Conservation (phyloP, 2,113 vertebrate species). For the Morone saxatilis region DNA sequence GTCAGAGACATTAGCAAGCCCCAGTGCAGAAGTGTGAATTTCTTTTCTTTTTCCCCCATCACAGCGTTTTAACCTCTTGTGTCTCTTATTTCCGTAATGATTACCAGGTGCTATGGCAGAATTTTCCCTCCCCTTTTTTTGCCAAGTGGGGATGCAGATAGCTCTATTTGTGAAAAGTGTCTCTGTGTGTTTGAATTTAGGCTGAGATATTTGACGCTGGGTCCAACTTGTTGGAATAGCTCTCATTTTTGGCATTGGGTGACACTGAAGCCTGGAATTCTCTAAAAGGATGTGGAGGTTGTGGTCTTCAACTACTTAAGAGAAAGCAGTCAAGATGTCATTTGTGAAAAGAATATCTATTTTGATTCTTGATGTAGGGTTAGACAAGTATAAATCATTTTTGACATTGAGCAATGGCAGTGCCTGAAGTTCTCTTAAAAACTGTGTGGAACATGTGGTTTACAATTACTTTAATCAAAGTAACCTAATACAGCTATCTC, state of each 20-base stretch:
- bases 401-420: conserved; percentile 38
- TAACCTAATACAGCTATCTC: conserved; percentile 18
- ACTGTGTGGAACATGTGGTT: conserved; percentile 28
- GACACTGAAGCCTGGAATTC: conserved; percentile 56
- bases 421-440: background rate
- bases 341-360: conserved; percentile 47
- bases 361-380: conserved; percentile 39
- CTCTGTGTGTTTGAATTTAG: conserved; percentile 81
- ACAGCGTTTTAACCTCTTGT: conserved; percentile 82
- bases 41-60: conserved; percentile 82
- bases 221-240: conserved; percentile 66
- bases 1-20: conserved; percentile 95
- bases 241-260: conserved; percentile 64
- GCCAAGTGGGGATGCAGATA: conserved; percentile 78
- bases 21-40: conserved; percentile 88
- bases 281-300: conserved; percentile 53
- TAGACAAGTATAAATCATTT: conserved; percentile 41
- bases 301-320: conserved; percentile 39
- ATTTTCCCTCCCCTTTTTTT: conserved; percentile 70
- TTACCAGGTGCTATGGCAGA: conserved; percentile 80
- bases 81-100: conserved; percentile 85
- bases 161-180: conserved; percentile 81
- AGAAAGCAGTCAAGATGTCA: conserved; percentile 47
- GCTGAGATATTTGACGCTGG: conserved; percentile 66
- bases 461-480: background rate